Base-by-base conservation (phyloP, 2,113 vertebrate genomes). In the Phoxinus phoxinus region DNA sequence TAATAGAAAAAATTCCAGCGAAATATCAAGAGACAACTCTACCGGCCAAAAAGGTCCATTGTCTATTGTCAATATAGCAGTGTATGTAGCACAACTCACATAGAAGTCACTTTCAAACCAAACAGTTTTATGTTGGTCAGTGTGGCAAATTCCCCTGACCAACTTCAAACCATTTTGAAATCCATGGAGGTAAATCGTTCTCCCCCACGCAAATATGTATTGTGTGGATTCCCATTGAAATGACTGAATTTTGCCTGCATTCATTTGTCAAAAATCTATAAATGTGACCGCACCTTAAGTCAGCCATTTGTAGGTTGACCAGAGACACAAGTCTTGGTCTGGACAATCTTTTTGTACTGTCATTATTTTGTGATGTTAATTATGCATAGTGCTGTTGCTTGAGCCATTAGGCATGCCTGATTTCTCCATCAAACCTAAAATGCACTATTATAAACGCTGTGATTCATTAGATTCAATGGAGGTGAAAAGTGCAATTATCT, bases 341-440 rank as follows among this genome's bases (percentile, higher is more conserved):
- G 65, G 15, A 4, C 65, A 30, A 32, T 19, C 6, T 67, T n/a
- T 25, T 13, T 27, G 65, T 69, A 6, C 7, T 67, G 30, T 35
- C 30, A 67, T 67, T 67, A 35, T 67, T 67, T 35, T 65, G 12
- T 30, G 5, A 2, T 17, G 2, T 65, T 30, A 30, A 4, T 65
- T 6, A 17, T 0, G 1, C 32, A 35, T 67, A 3, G 63, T 67
- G 17, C 30, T 71, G 9, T 35, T 37, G 8, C 65, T 69, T 4
- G 19, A 69, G 37, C 7, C 65, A 37, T 69, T 37, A 9, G 37
- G 37, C 41, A 27, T 78, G 41, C 83, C 65, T 83, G 37, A 72
- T 74, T 85, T 84, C 53, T 87, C 32, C 21, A 56, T 85, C 72
- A 85, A 79, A 87, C 61, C 25, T 21, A 51, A 27, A 21, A 35